Conservation (phyloP, 2,113 vertebrate genomes). For the Leucosticte australis region DNA sequence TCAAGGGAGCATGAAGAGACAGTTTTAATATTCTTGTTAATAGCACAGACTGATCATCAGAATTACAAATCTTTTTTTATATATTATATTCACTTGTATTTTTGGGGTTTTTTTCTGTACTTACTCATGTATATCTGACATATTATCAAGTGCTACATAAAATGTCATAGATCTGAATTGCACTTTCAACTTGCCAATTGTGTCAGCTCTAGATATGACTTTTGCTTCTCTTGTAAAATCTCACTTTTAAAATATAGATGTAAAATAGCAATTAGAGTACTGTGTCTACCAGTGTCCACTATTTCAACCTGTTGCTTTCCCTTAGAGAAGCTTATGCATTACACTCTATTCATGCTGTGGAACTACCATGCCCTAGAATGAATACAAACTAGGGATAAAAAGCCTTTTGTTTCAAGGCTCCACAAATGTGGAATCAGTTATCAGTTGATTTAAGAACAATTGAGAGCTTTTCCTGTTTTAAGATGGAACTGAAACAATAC, state of each 20-base stretch:
- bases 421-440: slow-evolving; percentile 77
- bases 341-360: slow-evolving; percentile 30
- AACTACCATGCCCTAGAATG: slow-evolving; percentile 43
- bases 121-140: neutral
- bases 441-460: slow-evolving; percentile 75
- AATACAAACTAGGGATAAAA: slow-evolving; percentile 70
- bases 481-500: slow-evolving; percentile 74
- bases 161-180: neutral
- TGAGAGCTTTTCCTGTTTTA: slow-evolving; percentile 74
- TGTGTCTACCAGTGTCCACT: neutral
- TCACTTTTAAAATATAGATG: neutral
- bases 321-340: slow-evolving; percentile 40
- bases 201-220: neutral
- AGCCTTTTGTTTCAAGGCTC: slow-evolving; percentile 70
- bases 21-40: neutral
- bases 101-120: neutral
- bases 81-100: neutral
- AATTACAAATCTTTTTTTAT: neutral
- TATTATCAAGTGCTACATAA: neutral
- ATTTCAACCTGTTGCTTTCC: slow-evolving; percentile 36
- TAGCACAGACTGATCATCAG: neutral
- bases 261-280: neutral
- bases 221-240: neutral
- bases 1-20: neutral
- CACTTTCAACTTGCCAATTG: neutral